Evolutionary conservation across 1,140 invertebrate species (phyloP).

Genomic region (Oncopeltus fasciatus): DNA sequence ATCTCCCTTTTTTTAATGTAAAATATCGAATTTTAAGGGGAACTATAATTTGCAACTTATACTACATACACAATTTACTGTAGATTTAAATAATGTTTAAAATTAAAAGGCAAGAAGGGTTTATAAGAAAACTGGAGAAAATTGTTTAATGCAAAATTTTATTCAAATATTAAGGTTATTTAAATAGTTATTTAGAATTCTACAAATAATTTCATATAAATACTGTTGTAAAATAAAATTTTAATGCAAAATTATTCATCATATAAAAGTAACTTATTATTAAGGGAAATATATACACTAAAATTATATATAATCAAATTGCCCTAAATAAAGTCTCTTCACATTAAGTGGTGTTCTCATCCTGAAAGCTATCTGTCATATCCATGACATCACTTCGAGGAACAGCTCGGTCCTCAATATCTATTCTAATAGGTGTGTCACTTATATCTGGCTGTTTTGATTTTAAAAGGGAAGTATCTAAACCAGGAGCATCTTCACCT

Average conservation of each 20-base stretch:
- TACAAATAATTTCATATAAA: not conserved
- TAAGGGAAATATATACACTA: not conserved
- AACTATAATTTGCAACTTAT: no score
- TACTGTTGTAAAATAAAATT: no score
- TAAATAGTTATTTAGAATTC: not conserved
- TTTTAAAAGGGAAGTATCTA: not conserved
- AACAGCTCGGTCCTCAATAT: not conserved
- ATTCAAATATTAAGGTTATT: no score
- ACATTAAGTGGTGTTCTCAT: constrained; percentile 22
- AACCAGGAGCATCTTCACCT: not conserved
- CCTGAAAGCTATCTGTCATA: constrained; percentile 23
- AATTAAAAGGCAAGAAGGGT: no score
- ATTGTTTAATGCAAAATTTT: no score
- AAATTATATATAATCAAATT: no score
- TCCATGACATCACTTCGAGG: constrained; percentile 16
- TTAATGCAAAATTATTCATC: not conserved
- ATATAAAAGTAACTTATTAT: not conserved
- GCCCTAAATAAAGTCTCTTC: not conserved
- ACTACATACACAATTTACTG: no score
- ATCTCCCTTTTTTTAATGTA: no score
- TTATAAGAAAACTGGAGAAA: no score
- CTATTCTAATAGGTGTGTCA: not conserved
- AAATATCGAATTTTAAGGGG: no score
- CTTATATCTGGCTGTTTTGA: not conserved
- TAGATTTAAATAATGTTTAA: no score